phyloP scores from a whole-genome alignment of 2,797 vertebrate species.

The Liparis tanakae region DNA sequence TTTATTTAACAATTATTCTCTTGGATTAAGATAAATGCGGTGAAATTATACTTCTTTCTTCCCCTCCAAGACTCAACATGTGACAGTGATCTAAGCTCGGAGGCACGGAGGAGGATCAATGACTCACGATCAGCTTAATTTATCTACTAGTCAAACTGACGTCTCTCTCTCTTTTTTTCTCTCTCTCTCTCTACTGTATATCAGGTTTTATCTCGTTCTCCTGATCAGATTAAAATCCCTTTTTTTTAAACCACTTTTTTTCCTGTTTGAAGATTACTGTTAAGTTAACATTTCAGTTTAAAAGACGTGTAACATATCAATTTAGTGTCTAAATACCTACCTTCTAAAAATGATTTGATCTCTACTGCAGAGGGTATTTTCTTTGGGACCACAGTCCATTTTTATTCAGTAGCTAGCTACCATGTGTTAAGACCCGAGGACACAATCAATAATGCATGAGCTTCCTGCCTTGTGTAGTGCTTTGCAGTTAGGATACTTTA shows the following conservation, averaged over 20 bases:
- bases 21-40: not conserved
- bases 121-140: conserved; percentile 31
- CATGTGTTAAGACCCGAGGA: conserved; percentile 58
- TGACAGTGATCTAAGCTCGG: conserved; percentile 48
- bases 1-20: not conserved
- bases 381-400: conserved; percentile 22
- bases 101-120: conserved; percentile 36
- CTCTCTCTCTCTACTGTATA: not conserved
- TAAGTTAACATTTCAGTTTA: not conserved
- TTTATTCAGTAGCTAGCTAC: conserved; percentile 41
- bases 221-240: not conserved
- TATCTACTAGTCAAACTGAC: conserved; percentile 6
- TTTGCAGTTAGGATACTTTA: conserved; percentile 39
- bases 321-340: not conserved
- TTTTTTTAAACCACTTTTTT: not conserved
- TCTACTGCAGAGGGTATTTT: conserved; percentile 23
- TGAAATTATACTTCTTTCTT: not conserved
- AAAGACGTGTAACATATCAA: not conserved
- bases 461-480: conserved; percentile 47
- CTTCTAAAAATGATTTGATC: not conserved
- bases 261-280: not conserved
- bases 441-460: conserved; percentile 62
- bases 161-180: not conserved
- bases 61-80: conserved; percentile 35
- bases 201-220: not conserved